Percentiles rank a stretch among this genome's conserved stretches.
phyloP scores from a whole-genome alignment of 1,140 invertebrate species.

The Myzus persicae region DNA sequence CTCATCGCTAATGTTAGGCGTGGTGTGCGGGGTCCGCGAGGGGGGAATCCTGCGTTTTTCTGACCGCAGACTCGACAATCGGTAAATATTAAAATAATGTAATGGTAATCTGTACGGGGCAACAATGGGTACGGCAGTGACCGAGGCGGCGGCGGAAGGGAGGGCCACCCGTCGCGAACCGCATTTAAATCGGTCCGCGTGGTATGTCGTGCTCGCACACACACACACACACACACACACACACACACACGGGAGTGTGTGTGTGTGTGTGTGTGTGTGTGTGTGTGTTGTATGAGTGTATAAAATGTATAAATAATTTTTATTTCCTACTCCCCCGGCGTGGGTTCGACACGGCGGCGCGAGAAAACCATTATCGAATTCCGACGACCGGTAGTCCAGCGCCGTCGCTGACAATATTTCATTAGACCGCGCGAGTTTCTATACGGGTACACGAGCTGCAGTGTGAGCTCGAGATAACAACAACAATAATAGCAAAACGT shows the following conservation, averaged over 20 bases:
- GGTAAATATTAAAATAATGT: slow-evolving; percentile 50
- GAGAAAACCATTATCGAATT: slow-evolving; percentile 58
- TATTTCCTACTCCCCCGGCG: slow-evolving; percentile 32
- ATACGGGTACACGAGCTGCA: neutral
- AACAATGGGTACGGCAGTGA: slow-evolving; percentile 21
- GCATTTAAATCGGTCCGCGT: slow-evolving; percentile 30
- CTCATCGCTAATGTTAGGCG: neutral
- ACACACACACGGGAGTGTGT: too few species aligned
- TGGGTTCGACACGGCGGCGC: slow-evolving; percentile 22
- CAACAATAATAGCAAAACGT: slow-evolving; percentile 46
- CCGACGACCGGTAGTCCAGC: slow-evolving; percentile 52
- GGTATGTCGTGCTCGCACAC: neutral
- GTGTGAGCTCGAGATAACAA: slow-evolving; percentile 15
- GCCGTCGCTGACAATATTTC: slow-evolving; percentile 53
- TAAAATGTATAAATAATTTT: slow-evolving; percentile 29
- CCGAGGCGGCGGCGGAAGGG: neutral
- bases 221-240: neutral
- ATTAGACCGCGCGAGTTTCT: slow-evolving; percentile 27
- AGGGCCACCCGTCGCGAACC: slow-evolving; percentile 51
- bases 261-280: too few species aligned
- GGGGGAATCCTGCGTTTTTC: neutral
- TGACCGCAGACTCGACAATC: slow-evolving; percentile 35
- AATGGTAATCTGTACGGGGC: slow-evolving; percentile 31
- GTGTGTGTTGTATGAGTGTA: neutral
- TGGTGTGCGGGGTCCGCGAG: neutral